Evolutionary conservation across 2,888 invertebrate species (phyloP).

Genomic region (Sialis fuliginosa): DNA sequence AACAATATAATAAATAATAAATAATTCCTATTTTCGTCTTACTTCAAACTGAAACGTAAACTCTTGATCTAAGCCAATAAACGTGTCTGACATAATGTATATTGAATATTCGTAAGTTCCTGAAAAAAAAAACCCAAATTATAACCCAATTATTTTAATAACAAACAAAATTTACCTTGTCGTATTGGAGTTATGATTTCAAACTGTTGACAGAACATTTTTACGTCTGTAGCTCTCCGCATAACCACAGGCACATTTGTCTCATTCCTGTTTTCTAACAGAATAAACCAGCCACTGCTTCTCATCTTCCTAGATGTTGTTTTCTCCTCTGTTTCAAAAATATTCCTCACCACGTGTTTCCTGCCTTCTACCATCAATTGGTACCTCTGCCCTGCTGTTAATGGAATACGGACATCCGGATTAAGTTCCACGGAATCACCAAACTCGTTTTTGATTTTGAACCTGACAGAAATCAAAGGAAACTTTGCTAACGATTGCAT

Average conservation of each 20-base stretch:
- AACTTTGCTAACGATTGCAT: constrained; percentile 16
- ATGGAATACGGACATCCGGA: not conserved
- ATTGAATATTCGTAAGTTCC: constrained; percentile 63
- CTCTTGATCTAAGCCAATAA: constrained; percentile 88
- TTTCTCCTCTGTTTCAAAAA: constrained; percentile 6
- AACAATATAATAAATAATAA: not conserved
- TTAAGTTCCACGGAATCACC: not conserved
- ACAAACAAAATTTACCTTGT: constrained; percentile 22
- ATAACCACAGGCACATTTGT: constrained; percentile 70
- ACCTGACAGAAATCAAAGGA: constrained; percentile 18
- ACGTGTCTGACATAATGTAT: constrained; percentile 81
- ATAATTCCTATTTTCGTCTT: constrained; percentile 4
- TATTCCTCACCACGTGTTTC: constrained; percentile 4
- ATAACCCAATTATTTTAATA: not conserved
- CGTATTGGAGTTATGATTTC: constrained; percentile 42
- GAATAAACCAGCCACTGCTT: constrained; percentile 89
- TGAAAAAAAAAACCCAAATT: constrained; percentile 19
- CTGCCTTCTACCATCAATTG: not conserved
- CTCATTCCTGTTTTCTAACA: constrained; percentile 54
- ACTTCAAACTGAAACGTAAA: constrained; percentile 35
- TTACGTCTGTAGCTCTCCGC: constrained; percentile 37
- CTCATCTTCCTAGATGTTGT: constrained; percentile 75
- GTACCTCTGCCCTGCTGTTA: not conserved
- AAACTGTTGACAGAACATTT: constrained; percentile 30
- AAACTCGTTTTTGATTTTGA: constrained; percentile 8